Base-by-base conservation (phyloP, 1,140 invertebrate genomes). In the Phymastichus coffea region DNA sequence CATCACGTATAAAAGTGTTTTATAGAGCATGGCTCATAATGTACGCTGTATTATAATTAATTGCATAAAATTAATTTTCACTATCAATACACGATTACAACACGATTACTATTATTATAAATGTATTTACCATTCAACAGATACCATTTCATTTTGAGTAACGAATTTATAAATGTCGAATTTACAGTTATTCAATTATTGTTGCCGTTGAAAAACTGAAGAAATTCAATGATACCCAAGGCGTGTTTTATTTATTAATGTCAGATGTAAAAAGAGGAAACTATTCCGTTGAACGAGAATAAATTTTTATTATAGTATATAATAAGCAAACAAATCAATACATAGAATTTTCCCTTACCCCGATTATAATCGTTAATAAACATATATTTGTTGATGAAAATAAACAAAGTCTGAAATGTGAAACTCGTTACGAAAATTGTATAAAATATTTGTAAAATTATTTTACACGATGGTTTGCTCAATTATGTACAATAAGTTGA, bases 21-120 rank as follows among this genome's bases (percentile, higher is more conserved):
- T 69, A 61, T 63, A 65, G 63, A 67, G 66, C 61, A 63, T 55
- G 57, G 47, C 61, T 66, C 64, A 43, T 62, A 64, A 60, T 33
- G 53, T 47, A 54, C n/a, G 25, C 61, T 70, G 65, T 67, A 67
- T 61, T 63, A 67, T 67, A 70, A 67, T 61, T 65, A 57, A 64
- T 26, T 41, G 33, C 22, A 51, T 22, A 55, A 62, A 51, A 57
- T 60, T 43, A 60, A 57, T 66, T 52, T 61, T 38, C 60, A 56
- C 57, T 47, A 60, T 65, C 40, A 59, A 48, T 60, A 35, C 48
- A 53, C 47, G 40, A 54, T 54, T 53, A 41, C 40, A 46, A 48
- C 58, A 48, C 57, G n/a, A 62, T 56, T 63, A 63, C 52, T 61
- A 61, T 61, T 53, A 65, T 63, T 62, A 61, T 55, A 30, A 62